Evolutionary conservation across 30 jellyfish, hydroid and myxozoan genomes (phyloP), one percentile per base, ranked within the genome.

Genomic region (Calvadosia cruxmelitensis): DNA sequence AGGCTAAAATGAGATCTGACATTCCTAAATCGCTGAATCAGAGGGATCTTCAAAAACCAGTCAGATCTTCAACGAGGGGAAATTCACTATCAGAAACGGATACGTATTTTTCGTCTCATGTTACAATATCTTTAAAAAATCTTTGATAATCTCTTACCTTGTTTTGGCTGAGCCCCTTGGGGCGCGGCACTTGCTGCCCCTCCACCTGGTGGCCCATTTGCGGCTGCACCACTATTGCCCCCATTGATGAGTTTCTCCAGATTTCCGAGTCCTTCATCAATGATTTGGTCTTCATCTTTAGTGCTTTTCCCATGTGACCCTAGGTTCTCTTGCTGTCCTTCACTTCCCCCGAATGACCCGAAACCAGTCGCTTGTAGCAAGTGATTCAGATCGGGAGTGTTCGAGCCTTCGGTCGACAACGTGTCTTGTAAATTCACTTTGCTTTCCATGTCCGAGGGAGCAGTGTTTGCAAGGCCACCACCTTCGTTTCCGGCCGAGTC

Each of bases 221-320:
- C 95, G 7, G 15, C 57, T 10, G 15, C 57, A 5, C 57, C 57
- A 42, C 57, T 20, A 42, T 42, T 42, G 10, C 57, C 57, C 2
- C 94, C 75, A 50, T 51, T 70, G 0, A 79, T 7, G 31, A 79
- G 35, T 25, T 70, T 79, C 78, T 79, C 82, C 63, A 79, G 51
- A 36, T 67, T 36, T 7, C 83, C 78, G 3, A 79, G 48, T 27
- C 82, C 70, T 49, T 70, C 92, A 36, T 79, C 92, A 0, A 36
- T 64, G 5, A 53, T 30, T 32, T 34, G 74, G 16, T 29, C 74
- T 1, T 30, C 61, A 3, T 66, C 78, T 63, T 79, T 79, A 32
- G 48, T 42, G 25, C 76, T 77, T 66, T 79, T 79, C 62, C 32
- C 28, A 3, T 80, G 33, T 1, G 74, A 32, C 57, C 15, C 82